These are phyloP conservation scores for Rhipidura dahli DNA, from an alignment of 2,113 vertebrate genomes.

Conservation along the genomic window DNA sequence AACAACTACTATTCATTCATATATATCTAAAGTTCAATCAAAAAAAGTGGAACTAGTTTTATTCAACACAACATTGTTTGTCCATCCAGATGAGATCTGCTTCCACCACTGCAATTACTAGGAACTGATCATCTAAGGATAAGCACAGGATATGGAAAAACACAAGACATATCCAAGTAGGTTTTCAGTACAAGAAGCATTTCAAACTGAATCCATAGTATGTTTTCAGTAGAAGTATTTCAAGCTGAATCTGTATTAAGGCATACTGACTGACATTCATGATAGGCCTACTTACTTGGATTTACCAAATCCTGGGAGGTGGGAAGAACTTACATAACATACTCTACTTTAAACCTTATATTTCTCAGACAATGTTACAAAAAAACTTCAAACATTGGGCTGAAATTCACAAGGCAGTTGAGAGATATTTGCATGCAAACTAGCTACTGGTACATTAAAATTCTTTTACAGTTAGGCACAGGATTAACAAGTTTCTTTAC, in stretches of 20 bases:
- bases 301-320: not conserved
- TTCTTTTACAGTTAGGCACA: not conserved
- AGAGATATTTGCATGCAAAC: not conserved
- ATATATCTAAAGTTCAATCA: not conserved
- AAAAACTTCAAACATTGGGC: not conserved
- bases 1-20: not conserved
- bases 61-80: not conserved
- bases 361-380: not conserved
- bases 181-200: not conserved
- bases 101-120: not conserved
- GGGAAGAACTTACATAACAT: not conserved
- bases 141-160: not conserved
- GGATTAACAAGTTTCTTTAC: not conserved
- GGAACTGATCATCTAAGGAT: not conserved
- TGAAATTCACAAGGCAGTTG: not conserved
- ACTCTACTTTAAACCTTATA: not conserved
- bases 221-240: not conserved
- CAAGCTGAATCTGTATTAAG: not conserved
- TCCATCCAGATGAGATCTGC: not conserved
- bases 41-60: not conserved
- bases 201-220: not conserved
- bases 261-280: not conserved
- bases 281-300: not conserved
- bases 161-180: not conserved
- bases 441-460: not conserved